These are phyloP conservation scores for Heliocidaris tuberculata DNA, from an alignment of 35 echinoderm and acorn worm species.

Conservation along the genomic window DNA sequence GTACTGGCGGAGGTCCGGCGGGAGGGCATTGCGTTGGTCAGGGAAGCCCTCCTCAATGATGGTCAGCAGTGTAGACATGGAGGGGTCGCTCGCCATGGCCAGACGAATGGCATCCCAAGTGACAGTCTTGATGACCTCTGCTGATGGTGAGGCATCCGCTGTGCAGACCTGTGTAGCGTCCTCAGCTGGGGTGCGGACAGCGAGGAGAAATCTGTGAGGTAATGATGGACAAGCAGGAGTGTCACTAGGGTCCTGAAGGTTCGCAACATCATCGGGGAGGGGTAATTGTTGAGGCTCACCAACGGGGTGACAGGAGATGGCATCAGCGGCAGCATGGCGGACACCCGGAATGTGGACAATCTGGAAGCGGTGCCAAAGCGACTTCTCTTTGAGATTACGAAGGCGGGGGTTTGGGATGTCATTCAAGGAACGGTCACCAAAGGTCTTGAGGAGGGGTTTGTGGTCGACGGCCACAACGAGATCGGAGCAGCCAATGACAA, in stretches of 20 bases:
- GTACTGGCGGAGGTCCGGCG: too few relatives aligned
- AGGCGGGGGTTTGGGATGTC: slow-evolving; percentile 69
- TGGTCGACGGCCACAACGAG: slow-evolving; percentile 47
- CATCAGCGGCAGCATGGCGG: slow-evolving; percentile 51
- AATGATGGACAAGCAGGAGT: neutral
- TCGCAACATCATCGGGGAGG: slow-evolving; percentile 33
- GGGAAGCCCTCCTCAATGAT: too few relatives aligned
- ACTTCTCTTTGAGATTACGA: neutral
- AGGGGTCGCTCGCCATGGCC: too few relatives aligned
- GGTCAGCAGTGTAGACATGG: too few relatives aligned
- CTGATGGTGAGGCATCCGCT: neutral
- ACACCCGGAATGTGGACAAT: slow-evolving; percentile 65
- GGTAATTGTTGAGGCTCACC: slow-evolving; percentile 32
- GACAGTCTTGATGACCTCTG: too few relatives aligned
- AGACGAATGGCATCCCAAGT: too few relatives aligned
- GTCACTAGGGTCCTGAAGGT: neutral
- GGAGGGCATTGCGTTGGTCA: too few relatives aligned
- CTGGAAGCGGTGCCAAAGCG: slow-evolving; percentile 56
- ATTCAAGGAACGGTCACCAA: slow-evolving; percentile 51
- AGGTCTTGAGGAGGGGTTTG: slow-evolving; percentile 64
- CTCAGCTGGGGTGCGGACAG: neutral
- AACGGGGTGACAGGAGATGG: slow-evolving; percentile 50
- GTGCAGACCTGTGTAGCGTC: neutral
- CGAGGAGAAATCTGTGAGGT: neutral
- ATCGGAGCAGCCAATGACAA: slow-evolving; percentile 65